phyloP scores from a whole-genome alignment of 2,888 invertebrate genomes.

The Gerris lacustris region DNA sequence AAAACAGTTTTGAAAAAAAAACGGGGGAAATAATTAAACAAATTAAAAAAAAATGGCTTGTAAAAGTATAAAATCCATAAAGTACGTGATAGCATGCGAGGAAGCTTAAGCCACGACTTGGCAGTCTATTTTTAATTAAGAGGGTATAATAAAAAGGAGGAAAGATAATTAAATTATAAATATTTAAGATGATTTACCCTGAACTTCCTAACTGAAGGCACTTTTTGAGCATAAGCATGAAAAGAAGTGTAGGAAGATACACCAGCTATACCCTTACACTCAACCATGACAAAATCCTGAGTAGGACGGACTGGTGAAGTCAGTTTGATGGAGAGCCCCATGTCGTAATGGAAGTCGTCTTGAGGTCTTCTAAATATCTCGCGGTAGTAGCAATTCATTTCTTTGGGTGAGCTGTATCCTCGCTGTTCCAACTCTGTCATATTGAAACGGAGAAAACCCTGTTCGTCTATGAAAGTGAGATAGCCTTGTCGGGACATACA shows the following conservation, averaged over 20 bases:
- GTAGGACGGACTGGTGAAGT: constrained; percentile 21
- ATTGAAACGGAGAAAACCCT: constrained; percentile 28
- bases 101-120: too few relatives aligned
- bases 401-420: constrained; percentile 20
- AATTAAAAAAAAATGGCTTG: too few relatives aligned
- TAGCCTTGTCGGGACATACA: constrained; percentile 22
- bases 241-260: constrained; percentile 29
- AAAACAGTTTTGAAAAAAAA: too few relatives aligned
- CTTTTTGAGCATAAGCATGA: constrained; percentile 28
- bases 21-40: too few relatives aligned
- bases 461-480: constrained; percentile 27
- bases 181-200: constrained; percentile 20
- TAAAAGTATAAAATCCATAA: too few relatives aligned
- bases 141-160: too few relatives aligned
- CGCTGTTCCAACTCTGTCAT: constrained; percentile 24
- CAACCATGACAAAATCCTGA: constrained; percentile 29
- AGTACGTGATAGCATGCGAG: too few relatives aligned
- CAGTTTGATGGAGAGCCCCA: constrained; percentile 23
- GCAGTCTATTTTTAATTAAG: too few relatives aligned
- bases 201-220: constrained; percentile 23
- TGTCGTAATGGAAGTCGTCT: constrained; percentile 26
- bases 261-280: constrained; percentile 27
- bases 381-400: constrained; percentile 26
- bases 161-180: too few relatives aligned
- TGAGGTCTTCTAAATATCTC: constrained; percentile 26